Base-by-base conservation (phyloP, 2,888 invertebrate genomes). In the Eristalinus aeneus region DNA sequence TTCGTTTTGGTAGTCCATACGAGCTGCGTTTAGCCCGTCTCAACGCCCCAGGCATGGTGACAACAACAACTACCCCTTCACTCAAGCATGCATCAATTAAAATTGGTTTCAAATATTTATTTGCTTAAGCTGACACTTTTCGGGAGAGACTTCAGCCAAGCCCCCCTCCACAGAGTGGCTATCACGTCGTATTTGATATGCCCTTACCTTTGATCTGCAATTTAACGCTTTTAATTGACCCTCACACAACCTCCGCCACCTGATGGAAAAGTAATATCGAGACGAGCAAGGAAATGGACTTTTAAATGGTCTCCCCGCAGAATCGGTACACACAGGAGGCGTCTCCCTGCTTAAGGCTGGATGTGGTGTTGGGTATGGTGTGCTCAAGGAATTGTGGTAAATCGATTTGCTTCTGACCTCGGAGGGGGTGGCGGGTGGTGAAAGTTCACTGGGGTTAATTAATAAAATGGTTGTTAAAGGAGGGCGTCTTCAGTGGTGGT, bases 71-170 rank as follows among this genome's bases (percentile, higher is more conserved):
- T 3, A 27, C 71, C 77, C 64, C 78, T 78, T 78, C 58, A 46
- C 77, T 77, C 64, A 58, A 54, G 23, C 65, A 46, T 73, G 78
- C 78, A 72, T 79, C 67, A 72, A 79, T 79, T 72, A 72, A 72
- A 79, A 72, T 53, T 61, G 65, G 60, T 79, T 79, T 79, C 67
- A 79, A 67, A 72, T 72, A 79, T 79, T 67, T 79, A 79, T 79
- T 79, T 79, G 78, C 78, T 61, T 65, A 72, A 60, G 60, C 78
- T 72, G 72, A 72, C 72, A 72, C 78, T 53, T 79, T 53, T 20
- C 4, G 1, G 46, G 46, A 39, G 46, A 46, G 16, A 46, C 46
- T 3, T 27, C 27, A 3, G 2, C 27, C 27, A n/a, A n/a, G n/a
- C 5, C 27, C 27, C 27, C 27, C 5, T 27, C 27, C 27, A 27